Percentiles rank a stretch among this genome's conserved stretches.
Conservation (phyloP, 92 coral and sea anemone genomes). For the Actinernus sp. region DNA sequence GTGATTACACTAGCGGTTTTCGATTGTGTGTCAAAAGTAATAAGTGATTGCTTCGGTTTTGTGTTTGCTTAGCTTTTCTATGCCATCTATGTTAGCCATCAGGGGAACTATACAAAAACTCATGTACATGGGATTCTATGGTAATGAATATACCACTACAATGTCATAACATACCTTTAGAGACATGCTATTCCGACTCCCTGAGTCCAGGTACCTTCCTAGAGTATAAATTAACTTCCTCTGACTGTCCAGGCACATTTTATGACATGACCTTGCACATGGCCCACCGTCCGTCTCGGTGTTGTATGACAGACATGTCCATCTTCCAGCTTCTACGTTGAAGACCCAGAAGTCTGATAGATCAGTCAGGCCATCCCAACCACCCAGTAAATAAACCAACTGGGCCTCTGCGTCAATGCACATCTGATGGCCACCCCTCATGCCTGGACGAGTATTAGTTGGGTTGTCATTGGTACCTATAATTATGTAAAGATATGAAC, state of each 20-base stretch:
- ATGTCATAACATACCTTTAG: slow-evolving; percentile 91
- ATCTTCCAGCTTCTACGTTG: slow-evolving; percentile 67
- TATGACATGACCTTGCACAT: slow-evolving; percentile 97
- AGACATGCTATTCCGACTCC: slow-evolving; percentile 76
- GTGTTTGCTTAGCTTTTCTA: too few species aligned
- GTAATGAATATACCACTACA: too few species aligned
- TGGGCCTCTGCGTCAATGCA: slow-evolving; percentile 92
- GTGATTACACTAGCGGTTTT: too few species aligned
- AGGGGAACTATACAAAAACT: too few species aligned
- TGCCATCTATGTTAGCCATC: too few species aligned
- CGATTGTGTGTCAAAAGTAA: too few species aligned
- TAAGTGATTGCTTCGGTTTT: too few species aligned
- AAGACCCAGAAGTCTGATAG: slow-evolving; percentile 96
- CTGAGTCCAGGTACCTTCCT: slow-evolving; percentile 97
- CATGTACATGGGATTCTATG: too few species aligned
- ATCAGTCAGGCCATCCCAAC: slow-evolving; percentile 96
- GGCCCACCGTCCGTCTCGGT: slow-evolving; percentile 98
- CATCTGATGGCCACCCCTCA: slow-evolving; percentile 99
- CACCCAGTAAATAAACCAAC: slow-evolving; percentile 88
- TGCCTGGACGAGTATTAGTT: slow-evolving; percentile 79
- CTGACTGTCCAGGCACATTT: slow-evolving; percentile 89
- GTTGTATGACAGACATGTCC: slow-evolving; percentile 87
- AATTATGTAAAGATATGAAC: too few species aligned
- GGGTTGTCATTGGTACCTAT: slow-evolving; percentile 25
- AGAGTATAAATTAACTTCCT: slow-evolving; percentile 89